Evolutionary conservation across 2,888 invertebrate species (phyloP), one percentile per base, ranked within the genome.

Genomic region (Geotrupes spiniger): DNA sequence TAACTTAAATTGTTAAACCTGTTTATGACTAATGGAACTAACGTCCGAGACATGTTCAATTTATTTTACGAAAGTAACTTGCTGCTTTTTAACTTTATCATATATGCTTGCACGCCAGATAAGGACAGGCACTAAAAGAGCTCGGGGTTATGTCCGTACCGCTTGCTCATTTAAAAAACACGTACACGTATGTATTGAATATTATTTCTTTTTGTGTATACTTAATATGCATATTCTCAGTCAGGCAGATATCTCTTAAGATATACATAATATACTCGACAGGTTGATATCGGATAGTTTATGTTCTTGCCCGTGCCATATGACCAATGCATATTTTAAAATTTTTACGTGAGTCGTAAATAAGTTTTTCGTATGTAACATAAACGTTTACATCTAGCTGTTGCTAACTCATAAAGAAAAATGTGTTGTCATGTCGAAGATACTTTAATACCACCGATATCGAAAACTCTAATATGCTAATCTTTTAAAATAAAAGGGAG

Each of bases 21-120:
- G 60, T 59, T 61, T 57, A 61, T 61, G 60, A 61, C 58, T 61
- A 61, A 61, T 61, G 59, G 59, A 60, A 54, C 55, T 52, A 56
- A 53, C 51, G 53, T 46, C 44, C 54, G 49, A 56, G 56, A 54
- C 54, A 49, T 54, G 55, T 59, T 57, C 57, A 61, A 59, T 61
- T 58, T 59, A 59, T 57, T 53, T 57, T 48, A 58, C 55, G 51
- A 51, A 53, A 44, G 44, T 40, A 25, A 28, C 12, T 25, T 39
- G 26, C 40, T 45, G 40, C 38, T 47, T 53, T 46, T 44, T 43
- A 25, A 25, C 39, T 36, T 11, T 17, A 25, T 29, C 14, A 11
- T n/a, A 29, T 6, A 11, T 28, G 41, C 44, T 31, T 44, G 40
- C 36, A 49, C 40, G 15, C 39, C 10, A 15, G 39, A 28, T 11